These are phyloP conservation scores for Iphiclides podalirius DNA, from an alignment of 2,888 invertebrate species.

Conservation along the genomic window DNA sequence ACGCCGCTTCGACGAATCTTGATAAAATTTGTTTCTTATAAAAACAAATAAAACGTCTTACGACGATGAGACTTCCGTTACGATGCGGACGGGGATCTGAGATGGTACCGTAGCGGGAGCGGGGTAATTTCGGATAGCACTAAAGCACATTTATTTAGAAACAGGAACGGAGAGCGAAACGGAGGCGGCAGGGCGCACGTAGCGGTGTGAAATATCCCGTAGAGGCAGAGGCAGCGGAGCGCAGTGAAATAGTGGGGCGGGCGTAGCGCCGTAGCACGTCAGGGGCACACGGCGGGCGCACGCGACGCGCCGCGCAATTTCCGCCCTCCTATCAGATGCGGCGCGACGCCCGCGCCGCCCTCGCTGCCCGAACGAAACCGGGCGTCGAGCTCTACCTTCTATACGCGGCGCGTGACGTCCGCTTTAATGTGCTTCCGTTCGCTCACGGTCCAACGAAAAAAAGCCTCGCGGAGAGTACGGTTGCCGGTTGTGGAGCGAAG, in stretches of 20 bases:
- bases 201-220: slow-evolving; percentile 36
- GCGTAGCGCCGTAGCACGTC: slow-evolving; percentile 59
- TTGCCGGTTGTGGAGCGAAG: too few relatives aligned
- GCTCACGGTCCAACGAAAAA: not conserved
- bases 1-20: too few relatives aligned
- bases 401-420: slow-evolving; percentile 20
- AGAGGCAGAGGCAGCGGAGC: slow-evolving; percentile 47
- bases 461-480: too few relatives aligned
- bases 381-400: too few relatives aligned
- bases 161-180: slow-evolving; percentile 31
- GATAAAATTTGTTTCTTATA: too few relatives aligned
- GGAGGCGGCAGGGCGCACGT: slow-evolving; percentile 27
- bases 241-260: slow-evolving; percentile 60
- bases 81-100: too few relatives aligned
- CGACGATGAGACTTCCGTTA: too few relatives aligned
- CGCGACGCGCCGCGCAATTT: slow-evolving; percentile 76
- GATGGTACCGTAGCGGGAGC: too few relatives aligned
- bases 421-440: not conserved
- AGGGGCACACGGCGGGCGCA: slow-evolving; percentile 56
- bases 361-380: slow-evolving; percentile 30
- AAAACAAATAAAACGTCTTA: too few relatives aligned
- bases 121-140: not conserved
- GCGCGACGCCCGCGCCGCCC: slow-evolving; percentile 43
- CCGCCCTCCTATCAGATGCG: slow-evolving; percentile 70
- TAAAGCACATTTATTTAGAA: slow-evolving; percentile 23